phyloP scores from a whole-genome alignment of 2,113 vertebrate genomes.

The Syrrhaptes paradoxus region DNA sequence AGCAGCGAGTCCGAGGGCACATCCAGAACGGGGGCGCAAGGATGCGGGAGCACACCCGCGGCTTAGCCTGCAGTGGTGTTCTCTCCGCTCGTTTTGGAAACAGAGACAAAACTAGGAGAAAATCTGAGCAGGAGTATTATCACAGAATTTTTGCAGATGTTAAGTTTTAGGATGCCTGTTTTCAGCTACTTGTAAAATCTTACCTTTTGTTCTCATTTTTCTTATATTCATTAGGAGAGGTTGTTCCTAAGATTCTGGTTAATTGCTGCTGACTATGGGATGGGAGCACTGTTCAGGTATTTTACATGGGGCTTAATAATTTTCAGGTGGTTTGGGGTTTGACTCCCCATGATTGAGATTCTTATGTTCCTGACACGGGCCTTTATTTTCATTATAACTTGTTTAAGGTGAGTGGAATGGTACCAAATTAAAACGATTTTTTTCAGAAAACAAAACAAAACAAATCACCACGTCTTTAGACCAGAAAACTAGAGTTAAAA shows the following conservation, averaged over 20 bases:
- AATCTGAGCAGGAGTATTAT: not conserved
- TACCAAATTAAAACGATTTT: not conserved
- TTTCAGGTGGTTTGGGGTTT: conserved; percentile 6
- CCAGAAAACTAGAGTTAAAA: not conserved
- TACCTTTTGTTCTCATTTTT: not conserved
- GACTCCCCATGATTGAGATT: not conserved
- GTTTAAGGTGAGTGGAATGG: not conserved
- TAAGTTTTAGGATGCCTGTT: not conserved
- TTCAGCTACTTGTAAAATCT: not conserved
- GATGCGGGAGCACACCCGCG: not conserved
- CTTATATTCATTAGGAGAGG: not conserved
- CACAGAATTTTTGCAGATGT: not conserved
- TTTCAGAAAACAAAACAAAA: not conserved
- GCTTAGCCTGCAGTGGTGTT: not conserved
- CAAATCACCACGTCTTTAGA: not conserved
- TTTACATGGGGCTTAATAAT: not conserved
- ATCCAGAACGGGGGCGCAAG: accelerated
- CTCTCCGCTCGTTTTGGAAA: not conserved
- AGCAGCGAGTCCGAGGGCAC: accelerated
- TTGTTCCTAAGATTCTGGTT: not conserved
- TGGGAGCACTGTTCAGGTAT: not conserved
- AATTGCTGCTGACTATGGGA: not conserved
- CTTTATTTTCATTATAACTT: not conserved
- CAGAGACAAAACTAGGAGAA: not conserved
- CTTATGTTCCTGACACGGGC: not conserved